Base-by-base conservation (phyloP, 1,140 invertebrate genomes). In the Battus philenor region DNA sequence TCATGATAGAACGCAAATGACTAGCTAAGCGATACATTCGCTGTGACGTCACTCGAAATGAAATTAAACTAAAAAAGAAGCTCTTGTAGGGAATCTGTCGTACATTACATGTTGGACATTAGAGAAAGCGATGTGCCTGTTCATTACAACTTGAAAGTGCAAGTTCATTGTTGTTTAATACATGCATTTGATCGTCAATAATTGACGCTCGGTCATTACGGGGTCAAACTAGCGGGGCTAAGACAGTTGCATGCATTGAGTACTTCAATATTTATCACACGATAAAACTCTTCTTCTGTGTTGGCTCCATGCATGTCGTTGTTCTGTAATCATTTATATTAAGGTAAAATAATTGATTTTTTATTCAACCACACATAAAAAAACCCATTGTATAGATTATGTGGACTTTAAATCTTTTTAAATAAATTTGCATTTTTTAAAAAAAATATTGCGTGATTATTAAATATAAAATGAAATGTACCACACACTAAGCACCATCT, bases 1-100 rank as follows among this genome's bases (percentile, higher is more conserved):
- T 65, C 69, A 75, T 71, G 71, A 67, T 73, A 72, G 59, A 75
- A 49, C 63, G 56, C 53, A 69, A 78, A 69, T 78, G 75, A 60
- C 58, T 43, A 34, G 33, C 20, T 43, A 66, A 70, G 65, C 66
- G 41, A 39, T 66, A 71, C 68, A 68, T 68, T 67, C 52, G 56
- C 57, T 33, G 50, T 65, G 63, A 67, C 73, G 70, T 67, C 64
- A 65, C 38, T 43, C 10, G n/a, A 70, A 70, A 70, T 68, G 64
- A 70, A 70, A 70, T 70, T 70, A 70, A 64, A 65, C 63, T 52
- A 50, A 47, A 57, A 58, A 49, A 54, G 43, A 54, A 54, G 60
- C 50, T 54, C 41, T 46, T 20, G 17, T 55, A 47, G 31, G 26
- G 48, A 53, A 44, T 48, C 50, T 32, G 62, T 51, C 2, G 18